These are phyloP conservation scores for Steatocranus sp. DNA, from an alignment of 2,797 vertebrate species.

Conservation along the genomic window DNA sequence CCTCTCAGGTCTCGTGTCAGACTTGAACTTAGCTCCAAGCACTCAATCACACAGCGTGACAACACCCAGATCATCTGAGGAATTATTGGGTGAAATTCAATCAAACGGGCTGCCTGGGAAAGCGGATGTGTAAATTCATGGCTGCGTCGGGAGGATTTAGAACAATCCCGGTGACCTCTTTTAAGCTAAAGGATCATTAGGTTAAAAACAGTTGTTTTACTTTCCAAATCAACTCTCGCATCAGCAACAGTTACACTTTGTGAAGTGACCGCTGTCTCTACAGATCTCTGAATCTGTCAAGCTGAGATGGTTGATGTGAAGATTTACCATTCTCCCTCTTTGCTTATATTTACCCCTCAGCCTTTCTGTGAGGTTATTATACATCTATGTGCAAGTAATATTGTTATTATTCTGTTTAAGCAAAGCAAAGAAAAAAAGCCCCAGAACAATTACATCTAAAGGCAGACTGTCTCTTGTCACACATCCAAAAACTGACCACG, in stretches of 20 bases:
- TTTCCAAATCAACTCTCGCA: not conserved
- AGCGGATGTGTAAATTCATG: not conserved
- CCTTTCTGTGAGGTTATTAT: not conserved
- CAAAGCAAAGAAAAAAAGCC: not conserved
- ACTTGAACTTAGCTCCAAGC: not conserved
- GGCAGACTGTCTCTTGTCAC: conserved; percentile 28
- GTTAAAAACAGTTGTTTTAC: not conserved
- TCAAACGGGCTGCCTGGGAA: not conserved
- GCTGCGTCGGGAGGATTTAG: not conserved
- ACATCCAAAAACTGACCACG: conserved; percentile 23
- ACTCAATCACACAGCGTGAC: not conserved
- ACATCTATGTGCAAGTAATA: not conserved
- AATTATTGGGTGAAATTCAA: not conserved
- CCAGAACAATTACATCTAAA: not conserved
- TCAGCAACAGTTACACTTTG: not conserved
- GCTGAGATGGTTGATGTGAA: not conserved
- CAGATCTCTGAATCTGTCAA: not conserved
- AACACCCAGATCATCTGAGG: not conserved
- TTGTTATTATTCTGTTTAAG: not conserved
- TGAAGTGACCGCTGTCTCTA: not conserved
- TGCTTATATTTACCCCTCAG: not conserved
- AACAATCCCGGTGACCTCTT: not conserved
- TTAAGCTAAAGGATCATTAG: not conserved
- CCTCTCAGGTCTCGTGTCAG: not conserved
- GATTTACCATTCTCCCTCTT: not conserved